phyloP scores from a whole-genome alignment of 2,797 vertebrate species.

The Urosaurus nigricauda region DNA sequence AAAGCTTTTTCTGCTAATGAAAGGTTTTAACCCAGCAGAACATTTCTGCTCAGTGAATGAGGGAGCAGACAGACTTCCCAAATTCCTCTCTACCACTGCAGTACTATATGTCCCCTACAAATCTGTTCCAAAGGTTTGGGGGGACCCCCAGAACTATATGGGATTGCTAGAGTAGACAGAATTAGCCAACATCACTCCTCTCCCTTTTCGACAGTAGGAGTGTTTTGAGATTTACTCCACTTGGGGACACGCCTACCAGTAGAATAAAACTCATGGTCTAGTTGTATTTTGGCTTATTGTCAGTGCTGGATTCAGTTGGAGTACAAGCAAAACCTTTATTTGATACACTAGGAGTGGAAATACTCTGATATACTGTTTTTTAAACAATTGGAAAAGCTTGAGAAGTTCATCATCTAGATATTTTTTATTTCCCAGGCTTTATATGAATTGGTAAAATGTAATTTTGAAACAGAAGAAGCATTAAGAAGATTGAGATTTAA shows the following conservation, averaged over 20 bases:
- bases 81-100: not conserved
- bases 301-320: not conserved
- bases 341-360: not conserved
- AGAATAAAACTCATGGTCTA: not conserved
- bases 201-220: not conserved
- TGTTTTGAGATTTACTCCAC: not conserved
- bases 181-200: not conserved
- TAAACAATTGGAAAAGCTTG: not conserved
- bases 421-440: slow-evolving; percentile 84
- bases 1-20: not conserved
- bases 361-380: not conserved
- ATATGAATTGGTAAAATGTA: slow-evolving; percentile 97
- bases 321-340: not conserved
- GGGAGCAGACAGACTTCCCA: not conserved
- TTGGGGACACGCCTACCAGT: not conserved
- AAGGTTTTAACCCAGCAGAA: not conserved
- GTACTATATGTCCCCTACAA: not conserved
- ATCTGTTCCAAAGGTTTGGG: not conserved
- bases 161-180: not conserved
- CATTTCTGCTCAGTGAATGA: not conserved
- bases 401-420: not conserved
- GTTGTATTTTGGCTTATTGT: not conserved
- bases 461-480: slow-evolving; percentile 95
- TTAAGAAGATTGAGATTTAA: slow-evolving; percentile 92
- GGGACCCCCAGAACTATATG: not conserved